Base-by-base conservation (phyloP, 2,113 vertebrate species). In the Paraplagusia blochii region DNA sequence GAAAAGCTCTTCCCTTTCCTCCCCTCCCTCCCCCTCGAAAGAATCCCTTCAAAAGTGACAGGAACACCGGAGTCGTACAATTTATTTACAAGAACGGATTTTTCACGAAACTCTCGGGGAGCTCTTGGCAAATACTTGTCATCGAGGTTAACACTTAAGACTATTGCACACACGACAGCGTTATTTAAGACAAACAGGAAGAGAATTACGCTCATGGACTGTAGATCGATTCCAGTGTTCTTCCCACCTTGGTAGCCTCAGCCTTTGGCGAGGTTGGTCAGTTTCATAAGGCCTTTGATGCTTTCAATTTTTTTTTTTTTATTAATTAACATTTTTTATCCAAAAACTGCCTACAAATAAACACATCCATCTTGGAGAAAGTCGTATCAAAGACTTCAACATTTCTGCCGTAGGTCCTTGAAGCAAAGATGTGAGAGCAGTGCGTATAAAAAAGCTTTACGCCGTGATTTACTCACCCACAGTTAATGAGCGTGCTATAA, bases 131-230 rank as follows among this genome's bases (percentile, higher is more conserved):
- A 85, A 81, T 63, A 75, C 68, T 86, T 49, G 8, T 72, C 76
- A 69, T 83, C 61, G 76, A 67, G 67, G 56, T 67, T 66, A 79
- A 86, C 76, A 84, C 50, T 71, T 80, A 76, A 77, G 72, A 86
- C 79, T 87, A 88, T 85, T 85, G 86, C 86, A 88, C 85, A 79
- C 66, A 86, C 83, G 72, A 85, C 85, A 85, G 66, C 53, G 29
- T 85, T 82, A 29, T 29, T 29, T 29, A 85, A 83, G 83, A 88
- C 82, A 76, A 79, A 80, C 74, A 76, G 62, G 74, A 81, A 72
- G 64, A 74, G 52, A 67, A 22, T 60, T 53, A 53, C 61, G 66
- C 65, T 62, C 54, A 5, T 19, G 19, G 63, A 46, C 49, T 58
- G 34, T 54, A 46, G 40, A 58, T 66, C 29, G 40, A 58, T 66